phyloP scores from a whole-genome alignment of 1,140 invertebrate genomes.

The Episyrphus balteatus region DNA sequence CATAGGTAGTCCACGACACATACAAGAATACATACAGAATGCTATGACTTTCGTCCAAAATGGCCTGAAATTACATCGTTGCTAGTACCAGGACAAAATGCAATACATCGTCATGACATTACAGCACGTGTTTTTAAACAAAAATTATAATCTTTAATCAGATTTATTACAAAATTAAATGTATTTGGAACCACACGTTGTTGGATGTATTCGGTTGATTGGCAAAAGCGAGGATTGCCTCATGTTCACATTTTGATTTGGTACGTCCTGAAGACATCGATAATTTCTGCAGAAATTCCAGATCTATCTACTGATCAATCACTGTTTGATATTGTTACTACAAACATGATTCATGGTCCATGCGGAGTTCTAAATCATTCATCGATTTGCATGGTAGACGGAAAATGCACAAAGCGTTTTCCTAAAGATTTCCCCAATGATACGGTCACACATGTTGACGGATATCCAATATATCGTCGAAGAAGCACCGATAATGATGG shows the following conservation, averaged over 20 bases:
- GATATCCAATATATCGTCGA: constrained; percentile 28
- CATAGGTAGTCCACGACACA: constrained; percentile 34
- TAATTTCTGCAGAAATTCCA: constrained; percentile 42
- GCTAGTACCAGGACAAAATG: constrained; percentile 26
- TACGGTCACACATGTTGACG: constrained; percentile 25
- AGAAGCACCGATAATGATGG: constrained; percentile 7
- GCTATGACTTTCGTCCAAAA: constrained; percentile 37
- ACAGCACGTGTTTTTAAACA: constrained; percentile 38
- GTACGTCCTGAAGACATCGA: constrained; percentile 33
- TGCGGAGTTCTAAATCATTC: constrained; percentile 27
- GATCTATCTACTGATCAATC: constrained; percentile 33
- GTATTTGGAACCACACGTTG: constrained; percentile 20
- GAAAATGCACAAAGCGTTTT: constrained; percentile 14
- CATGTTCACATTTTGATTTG: constrained; percentile 8
- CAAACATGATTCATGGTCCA: constrained; percentile 44
- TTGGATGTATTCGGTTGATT: constrained; percentile 41
- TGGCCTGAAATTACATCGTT: constrained; percentile 35
- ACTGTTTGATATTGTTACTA: constrained; percentile 16
- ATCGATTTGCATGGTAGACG: constrained; percentile 34
- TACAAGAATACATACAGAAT: constrained; percentile 38
- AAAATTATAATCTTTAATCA: constrained; percentile 39
- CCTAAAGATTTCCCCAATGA: constrained; percentile 14
- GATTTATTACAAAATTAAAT: constrained; percentile 16
- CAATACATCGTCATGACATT: constrained; percentile 29
- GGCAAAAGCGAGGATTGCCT: constrained; percentile 30